phyloP scores from a whole-genome alignment of 2,113 vertebrate species.

The Odocoileus virginianus region DNA sequence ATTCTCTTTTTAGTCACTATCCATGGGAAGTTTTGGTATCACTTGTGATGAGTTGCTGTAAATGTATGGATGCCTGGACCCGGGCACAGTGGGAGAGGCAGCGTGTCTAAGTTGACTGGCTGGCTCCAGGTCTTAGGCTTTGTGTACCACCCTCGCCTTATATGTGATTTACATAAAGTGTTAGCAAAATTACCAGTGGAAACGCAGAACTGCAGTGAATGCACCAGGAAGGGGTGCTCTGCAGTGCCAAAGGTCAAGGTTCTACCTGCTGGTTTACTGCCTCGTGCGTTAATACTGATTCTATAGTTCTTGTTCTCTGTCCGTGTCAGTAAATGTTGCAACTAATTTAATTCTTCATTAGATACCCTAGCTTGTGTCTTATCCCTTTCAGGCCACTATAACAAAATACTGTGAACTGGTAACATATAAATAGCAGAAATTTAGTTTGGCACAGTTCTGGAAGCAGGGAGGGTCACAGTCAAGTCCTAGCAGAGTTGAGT shows the following conservation, averaged over 20 bases:
- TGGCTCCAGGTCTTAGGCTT: rapidly evolving
- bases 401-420: not conserved
- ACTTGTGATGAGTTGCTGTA: not conserved
- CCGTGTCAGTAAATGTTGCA: not conserved
- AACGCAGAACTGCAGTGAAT: rapidly evolving
- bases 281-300: not conserved
- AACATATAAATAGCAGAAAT: not conserved
- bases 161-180: not conserved
- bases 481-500: not conserved
- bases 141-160: not conserved
- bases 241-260: too few species aligned
- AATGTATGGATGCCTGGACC: too few species aligned
- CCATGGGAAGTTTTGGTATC: not conserved
- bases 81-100: not conserved
- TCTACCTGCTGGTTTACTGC: not conserved
- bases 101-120: not conserved
- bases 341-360: not conserved
- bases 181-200: not conserved
- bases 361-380: not conserved
- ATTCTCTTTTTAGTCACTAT: not conserved
- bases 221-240: not conserved
- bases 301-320: not conserved
- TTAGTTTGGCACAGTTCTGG: not conserved
- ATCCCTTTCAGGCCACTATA: not conserved
- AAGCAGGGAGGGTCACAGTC: not conserved